A percentile compares a stretch with the other conserved stretches of the same genome.
These are phyloP conservation scores for Sebastes cheni DNA, from an alignment of 2,797 vertebrate genomes.

Conservation along the genomic window DNA sequence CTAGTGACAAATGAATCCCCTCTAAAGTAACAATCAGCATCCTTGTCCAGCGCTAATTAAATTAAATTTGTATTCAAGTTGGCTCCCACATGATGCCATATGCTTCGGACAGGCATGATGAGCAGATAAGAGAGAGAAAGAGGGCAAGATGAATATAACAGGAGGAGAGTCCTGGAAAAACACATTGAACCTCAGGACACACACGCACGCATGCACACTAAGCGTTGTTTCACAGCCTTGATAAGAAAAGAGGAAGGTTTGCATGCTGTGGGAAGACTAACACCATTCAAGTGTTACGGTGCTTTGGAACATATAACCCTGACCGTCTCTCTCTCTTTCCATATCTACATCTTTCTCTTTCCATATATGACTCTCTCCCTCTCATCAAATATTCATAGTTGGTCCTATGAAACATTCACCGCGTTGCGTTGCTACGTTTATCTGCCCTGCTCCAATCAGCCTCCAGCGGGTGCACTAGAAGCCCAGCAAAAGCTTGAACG, in stretches of 20 bases:
- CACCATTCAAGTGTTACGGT: not conserved
- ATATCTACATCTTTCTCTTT: constrained; percentile 51
- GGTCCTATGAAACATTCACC: constrained; percentile 84
- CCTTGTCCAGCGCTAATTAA: constrained; percentile 20
- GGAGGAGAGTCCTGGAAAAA: constrained; percentile 9
- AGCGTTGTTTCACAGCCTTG: not conserved
- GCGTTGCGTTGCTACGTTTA: constrained; percentile 69
- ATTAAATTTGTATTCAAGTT: constrained; percentile 53
- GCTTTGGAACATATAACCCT: not conserved
- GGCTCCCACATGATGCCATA: constrained; percentile 52
- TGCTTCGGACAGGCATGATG: constrained; percentile 41
- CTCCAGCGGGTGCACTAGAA: constrained; percentile 67
- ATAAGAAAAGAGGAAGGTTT: constrained; percentile 24
- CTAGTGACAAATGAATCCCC: not conserved
- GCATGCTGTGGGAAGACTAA: constrained; percentile 16
- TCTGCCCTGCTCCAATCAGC: constrained; percentile 76
- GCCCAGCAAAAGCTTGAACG: constrained; percentile 60
- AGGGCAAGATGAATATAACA: constrained; percentile 43
- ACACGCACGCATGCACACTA: not conserved
- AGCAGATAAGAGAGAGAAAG: constrained; percentile 34
- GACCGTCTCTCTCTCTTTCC: constrained; percentile 20
- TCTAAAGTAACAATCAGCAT: not conserved
- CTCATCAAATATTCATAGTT: constrained; percentile 83
- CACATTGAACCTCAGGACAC: constrained; percentile 14
- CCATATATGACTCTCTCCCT: constrained; percentile 42